Evolutionary conservation across 2,113 vertebrate species (phyloP).

Genomic region (Catagonus wagneri): DNA sequence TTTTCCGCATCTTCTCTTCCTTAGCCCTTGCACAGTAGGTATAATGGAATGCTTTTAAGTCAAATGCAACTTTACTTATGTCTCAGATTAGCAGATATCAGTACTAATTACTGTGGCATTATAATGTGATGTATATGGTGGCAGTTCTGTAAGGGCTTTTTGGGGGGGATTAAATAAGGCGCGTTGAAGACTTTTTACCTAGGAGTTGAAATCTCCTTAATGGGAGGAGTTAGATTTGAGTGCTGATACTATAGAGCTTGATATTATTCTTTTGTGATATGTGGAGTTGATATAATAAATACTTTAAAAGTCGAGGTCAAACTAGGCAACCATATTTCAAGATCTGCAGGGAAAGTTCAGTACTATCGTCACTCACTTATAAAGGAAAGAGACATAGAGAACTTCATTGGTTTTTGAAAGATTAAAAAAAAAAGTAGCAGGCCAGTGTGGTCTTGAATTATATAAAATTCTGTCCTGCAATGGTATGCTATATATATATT

Average conservation of each 20-base stretch:
- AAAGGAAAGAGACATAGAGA: background rate
- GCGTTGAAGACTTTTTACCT: background rate
- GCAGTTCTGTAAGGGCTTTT: background rate
- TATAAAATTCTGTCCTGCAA: background rate
- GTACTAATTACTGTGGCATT: background rate
- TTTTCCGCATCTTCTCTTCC: background rate
- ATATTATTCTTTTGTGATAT: slow-evolving; percentile 20
- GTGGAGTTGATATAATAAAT: slow-evolving; percentile 14
- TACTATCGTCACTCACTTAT: background rate
- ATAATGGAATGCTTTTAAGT: background rate
- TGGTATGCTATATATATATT: background rate
- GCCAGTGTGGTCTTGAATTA: background rate
- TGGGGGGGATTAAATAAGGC: background rate
- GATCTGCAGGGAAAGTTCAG: slow-evolving; percentile 26
- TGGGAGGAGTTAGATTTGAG: background rate
- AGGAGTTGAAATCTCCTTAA: background rate
- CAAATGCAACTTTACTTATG: background rate
- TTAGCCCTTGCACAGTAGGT: background rate
- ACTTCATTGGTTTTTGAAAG: slow-evolving; percentile 34
- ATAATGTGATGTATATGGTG: background rate
- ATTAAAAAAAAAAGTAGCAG: background rate
- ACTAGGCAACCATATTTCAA: background rate
- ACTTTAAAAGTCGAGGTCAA: slow-evolving; percentile 35
- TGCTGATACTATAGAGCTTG: background rate
- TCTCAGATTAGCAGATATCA: background rate